These are phyloP conservation scores for Patella ulyssiponensis DNA, from an alignment of 2,888 invertebrate species.

Conservation along the genomic window DNA sequence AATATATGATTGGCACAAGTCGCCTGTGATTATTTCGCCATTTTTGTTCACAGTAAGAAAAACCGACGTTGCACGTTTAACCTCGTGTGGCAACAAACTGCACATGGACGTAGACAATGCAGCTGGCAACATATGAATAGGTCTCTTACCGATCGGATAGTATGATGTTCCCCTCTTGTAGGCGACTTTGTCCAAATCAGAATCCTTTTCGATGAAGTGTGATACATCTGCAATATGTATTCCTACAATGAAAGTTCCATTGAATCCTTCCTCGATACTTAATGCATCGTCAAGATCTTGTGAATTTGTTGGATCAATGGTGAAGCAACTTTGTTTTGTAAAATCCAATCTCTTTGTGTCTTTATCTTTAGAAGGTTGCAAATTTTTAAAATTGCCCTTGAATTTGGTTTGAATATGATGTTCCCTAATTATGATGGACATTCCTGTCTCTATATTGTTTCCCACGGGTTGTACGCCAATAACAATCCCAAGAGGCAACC, in stretches of 20 bases:
- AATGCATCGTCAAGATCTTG: slow-evolving; percentile 52
- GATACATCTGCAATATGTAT: slow-evolving; percentile 64
- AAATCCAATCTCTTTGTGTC: slow-evolving; percentile 42
- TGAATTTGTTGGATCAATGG: slow-evolving; percentile 43
- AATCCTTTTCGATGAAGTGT: slow-evolving; percentile 52
- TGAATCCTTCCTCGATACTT: slow-evolving; percentile 53
- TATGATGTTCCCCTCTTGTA: slow-evolving; percentile 48
- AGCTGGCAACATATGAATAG: slow-evolving; percentile 55
- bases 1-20: slow-evolving; percentile 51
- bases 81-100: slow-evolving; percentile 50
- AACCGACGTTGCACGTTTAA: slow-evolving; percentile 58
- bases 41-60: slow-evolving; percentile 51
- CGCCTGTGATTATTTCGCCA: slow-evolving; percentile 49
- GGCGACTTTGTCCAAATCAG: slow-evolving; percentile 57
- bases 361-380: background rate
- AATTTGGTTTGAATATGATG: slow-evolving; percentile 50
- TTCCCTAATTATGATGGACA: slow-evolving; percentile 58
- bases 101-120: slow-evolving; percentile 51
- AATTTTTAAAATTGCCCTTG: slow-evolving; percentile 30
- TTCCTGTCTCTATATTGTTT: slow-evolving; percentile 43
- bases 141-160: slow-evolving; percentile 46
- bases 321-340: slow-evolving; percentile 52
- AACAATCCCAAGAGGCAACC: slow-evolving; percentile 62
- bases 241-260: slow-evolving; percentile 54
- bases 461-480: slow-evolving; percentile 59